Evolutionary conservation across 2,888 invertebrate genomes (phyloP).

Genomic region (Barypeithes pellucidus): DNA sequence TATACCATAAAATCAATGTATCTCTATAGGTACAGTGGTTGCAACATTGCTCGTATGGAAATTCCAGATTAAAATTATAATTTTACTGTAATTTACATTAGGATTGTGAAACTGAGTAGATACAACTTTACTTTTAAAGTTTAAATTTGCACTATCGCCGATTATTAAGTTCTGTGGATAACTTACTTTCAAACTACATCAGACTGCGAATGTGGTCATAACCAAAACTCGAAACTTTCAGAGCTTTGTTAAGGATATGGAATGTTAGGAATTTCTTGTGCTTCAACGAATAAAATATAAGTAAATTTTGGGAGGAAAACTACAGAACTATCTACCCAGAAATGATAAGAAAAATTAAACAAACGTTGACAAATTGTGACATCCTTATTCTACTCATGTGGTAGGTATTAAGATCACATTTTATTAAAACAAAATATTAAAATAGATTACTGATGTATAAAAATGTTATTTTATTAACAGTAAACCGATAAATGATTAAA

Average conservation of each 20-base stretch:
- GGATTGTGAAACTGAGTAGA: neutral
- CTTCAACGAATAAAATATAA: too few species aligned
- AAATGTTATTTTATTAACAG: too few species aligned
- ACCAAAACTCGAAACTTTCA: constrained; percentile 10
- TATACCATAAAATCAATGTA: too few species aligned
- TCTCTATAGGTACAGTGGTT: too few species aligned
- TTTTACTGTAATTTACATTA: neutral
- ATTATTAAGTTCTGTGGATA: constrained; percentile 40
- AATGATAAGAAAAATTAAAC: too few species aligned
- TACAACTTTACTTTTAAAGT: constrained; percentile 11
- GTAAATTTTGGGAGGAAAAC: too few species aligned
- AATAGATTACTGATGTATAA: too few species aligned
- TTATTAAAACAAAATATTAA: too few species aligned
- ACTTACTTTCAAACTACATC: constrained; percentile 25
- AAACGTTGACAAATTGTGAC: too few species aligned
- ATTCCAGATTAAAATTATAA: neutral
- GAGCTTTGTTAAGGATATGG: neutral
- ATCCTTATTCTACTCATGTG: too few species aligned
- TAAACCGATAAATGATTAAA: neutral
- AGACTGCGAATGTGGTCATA: constrained; percentile 13
- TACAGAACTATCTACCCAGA: too few species aligned
- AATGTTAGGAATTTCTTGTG: neutral
- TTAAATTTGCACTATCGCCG: constrained; percentile 38
- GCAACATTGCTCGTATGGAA: neutral
- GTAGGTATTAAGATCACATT: too few species aligned